Conservation (phyloP, 2,113 vertebrate species). For the Fregetta grallaria region DNA sequence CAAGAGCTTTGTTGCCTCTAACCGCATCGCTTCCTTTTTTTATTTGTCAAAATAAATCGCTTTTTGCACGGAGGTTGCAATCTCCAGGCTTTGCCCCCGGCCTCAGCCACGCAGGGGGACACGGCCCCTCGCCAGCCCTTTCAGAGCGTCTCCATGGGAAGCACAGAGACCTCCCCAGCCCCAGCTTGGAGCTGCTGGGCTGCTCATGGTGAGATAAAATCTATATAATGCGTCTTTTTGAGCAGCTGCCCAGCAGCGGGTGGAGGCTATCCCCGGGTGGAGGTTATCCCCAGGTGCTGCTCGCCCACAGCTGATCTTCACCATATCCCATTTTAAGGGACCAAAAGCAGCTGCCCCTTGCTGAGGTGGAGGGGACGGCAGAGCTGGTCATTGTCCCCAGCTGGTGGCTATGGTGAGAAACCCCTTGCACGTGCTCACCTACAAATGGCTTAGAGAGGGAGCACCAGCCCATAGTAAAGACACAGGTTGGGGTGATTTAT, state of each 20-base stretch:
- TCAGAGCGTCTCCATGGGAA: background rate
- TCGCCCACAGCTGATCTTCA: background rate
- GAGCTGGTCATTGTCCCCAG: background rate
- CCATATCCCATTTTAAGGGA: background rate
- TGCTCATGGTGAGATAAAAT: background rate
- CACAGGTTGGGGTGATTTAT: background rate
- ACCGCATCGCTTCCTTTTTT: background rate
- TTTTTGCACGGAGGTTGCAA: background rate
- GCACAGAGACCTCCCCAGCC: background rate
- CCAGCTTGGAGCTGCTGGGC: background rate
- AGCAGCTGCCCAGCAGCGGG: background rate
- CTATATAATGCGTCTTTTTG: accelerated
- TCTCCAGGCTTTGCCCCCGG: background rate
- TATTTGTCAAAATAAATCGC: background rate
- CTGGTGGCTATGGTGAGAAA: background rate
- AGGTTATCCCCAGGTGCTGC: background rate
- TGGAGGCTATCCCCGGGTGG: too few species aligned
- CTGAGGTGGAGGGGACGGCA: too few species aligned
- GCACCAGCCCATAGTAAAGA: background rate
- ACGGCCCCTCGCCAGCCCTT: background rate
- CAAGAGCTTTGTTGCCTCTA: background rate
- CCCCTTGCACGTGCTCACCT: background rate
- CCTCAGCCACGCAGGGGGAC: background rate
- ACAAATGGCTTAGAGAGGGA: background rate
- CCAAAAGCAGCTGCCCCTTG: background rate